phyloP scores from a whole-genome alignment of 35 echinoderm and acorn worm genomes.

The Amphiura filiformis region DNA sequence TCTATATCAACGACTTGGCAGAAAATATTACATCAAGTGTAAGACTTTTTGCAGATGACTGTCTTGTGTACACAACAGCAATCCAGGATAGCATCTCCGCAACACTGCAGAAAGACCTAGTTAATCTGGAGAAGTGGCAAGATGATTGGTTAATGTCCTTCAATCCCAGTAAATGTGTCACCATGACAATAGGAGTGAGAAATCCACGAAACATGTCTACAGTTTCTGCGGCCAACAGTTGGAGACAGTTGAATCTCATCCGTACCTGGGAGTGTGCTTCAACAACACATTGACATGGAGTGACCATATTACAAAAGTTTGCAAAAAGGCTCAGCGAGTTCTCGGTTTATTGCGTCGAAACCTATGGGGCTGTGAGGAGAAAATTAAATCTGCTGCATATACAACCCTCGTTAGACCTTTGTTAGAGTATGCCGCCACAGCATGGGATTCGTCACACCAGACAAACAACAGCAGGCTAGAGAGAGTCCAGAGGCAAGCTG shows the following conservation, averaged over 20 bases:
- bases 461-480: background rate
- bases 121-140: background rate
- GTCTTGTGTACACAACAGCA: background rate
- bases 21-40: conserved; percentile 1
- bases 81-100: background rate
- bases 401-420: conserved; percentile 40
- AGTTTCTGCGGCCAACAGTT: background rate
- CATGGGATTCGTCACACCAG: conserved; percentile 14
- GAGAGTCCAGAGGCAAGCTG: background rate
- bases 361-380: background rate
- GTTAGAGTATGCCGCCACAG: conserved; percentile 24
- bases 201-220: background rate
- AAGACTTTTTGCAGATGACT: conserved; percentile 39
- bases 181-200: background rate
- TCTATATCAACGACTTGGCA: conserved; percentile 40
- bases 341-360: conserved; percentile 28
- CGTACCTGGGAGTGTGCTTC: background rate
- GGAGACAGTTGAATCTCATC: background rate
- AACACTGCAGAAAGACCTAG: background rate
- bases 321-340: conserved; percentile 17
- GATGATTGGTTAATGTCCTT: background rate
- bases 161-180: background rate
- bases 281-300: background rate
- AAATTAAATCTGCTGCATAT: conserved; percentile 25
- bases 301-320: background rate